A percentile compares a stretch with the other conserved stretches of the same genome.
Evolutionary conservation across 2,113 vertebrate genomes (phyloP).

Genomic region (Glaucomys volans): DNA sequence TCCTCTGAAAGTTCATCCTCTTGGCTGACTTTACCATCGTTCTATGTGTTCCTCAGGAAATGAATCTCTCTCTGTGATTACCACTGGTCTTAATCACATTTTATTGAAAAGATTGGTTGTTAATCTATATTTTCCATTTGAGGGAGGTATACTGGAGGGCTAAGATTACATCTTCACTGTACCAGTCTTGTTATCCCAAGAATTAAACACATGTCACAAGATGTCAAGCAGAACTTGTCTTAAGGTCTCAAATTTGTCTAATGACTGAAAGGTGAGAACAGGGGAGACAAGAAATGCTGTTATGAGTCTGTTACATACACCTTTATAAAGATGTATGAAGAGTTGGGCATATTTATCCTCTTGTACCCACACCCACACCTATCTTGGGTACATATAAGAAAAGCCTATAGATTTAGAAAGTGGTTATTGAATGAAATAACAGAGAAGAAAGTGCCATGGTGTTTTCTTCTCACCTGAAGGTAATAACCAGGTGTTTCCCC

Average conservation of each 20-base stretch:
- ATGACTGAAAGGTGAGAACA: not conserved
- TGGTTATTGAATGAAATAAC: not conserved
- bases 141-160: not conserved
- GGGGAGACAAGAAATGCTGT: not conserved
- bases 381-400: not conserved
- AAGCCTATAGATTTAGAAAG: not conserved
- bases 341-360: not conserved
- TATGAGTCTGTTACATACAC: not conserved
- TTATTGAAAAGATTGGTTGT: not conserved
- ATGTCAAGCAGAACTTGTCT: not conserved
- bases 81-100: not conserved
- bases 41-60: not conserved
- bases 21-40: not conserved
- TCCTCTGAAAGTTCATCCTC: not conserved
- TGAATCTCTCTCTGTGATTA: not conserved
- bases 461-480: not conserved
- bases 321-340: not conserved
- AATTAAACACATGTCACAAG: not conserved
- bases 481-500: not conserved
- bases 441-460: not conserved
- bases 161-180: not conserved
- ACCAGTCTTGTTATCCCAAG: not conserved
- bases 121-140: not conserved
- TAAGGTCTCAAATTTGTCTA: not conserved
- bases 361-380: not conserved